These are phyloP conservation scores for Protaetia brevitarsis DNA, from an alignment of 1,140 invertebrate species.

Conservation along the genomic window DNA sequence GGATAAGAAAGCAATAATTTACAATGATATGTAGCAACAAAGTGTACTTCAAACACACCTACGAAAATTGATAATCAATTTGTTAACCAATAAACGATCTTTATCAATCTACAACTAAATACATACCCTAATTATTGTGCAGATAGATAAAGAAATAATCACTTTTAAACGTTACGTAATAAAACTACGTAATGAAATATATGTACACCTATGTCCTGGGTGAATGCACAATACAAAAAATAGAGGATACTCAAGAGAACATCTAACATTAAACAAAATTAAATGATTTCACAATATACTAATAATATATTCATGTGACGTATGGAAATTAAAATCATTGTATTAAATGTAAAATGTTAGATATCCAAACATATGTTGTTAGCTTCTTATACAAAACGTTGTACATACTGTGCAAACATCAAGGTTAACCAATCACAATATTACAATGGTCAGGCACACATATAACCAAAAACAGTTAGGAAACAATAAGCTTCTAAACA, in stretches of 20 bases:
- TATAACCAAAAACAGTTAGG: constrained; percentile 22
- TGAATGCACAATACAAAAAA: constrained; percentile 4
- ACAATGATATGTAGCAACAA: neutral
- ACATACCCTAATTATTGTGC: constrained; percentile 25
- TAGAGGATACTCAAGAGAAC: neutral
- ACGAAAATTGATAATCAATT: neutral
- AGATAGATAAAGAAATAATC: constrained; percentile 20
- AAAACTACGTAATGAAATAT: neutral
- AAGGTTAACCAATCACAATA: constrained; percentile 47
- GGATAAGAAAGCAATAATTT: too few relatives aligned
- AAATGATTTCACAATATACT: neutral
- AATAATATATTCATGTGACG: neutral
- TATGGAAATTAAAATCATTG: too few relatives aligned
- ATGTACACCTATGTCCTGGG: neutral
- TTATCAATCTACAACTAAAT: constrained; percentile 29
- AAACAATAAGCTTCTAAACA: constrained; percentile 23
- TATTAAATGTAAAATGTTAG: neutral
- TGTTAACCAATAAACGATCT: constrained; percentile 1
- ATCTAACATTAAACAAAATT: neutral
- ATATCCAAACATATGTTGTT: neutral
- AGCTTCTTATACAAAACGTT: neutral
- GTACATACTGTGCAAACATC: constrained; percentile 21
- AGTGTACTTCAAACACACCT: neutral
- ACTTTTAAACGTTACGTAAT: neutral
- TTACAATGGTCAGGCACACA: constrained; percentile 26